These are phyloP conservation scores for Phrynosoma platyrhinos DNA, from an alignment of 2,113 vertebrate species.

Conservation along the genomic window DNA sequence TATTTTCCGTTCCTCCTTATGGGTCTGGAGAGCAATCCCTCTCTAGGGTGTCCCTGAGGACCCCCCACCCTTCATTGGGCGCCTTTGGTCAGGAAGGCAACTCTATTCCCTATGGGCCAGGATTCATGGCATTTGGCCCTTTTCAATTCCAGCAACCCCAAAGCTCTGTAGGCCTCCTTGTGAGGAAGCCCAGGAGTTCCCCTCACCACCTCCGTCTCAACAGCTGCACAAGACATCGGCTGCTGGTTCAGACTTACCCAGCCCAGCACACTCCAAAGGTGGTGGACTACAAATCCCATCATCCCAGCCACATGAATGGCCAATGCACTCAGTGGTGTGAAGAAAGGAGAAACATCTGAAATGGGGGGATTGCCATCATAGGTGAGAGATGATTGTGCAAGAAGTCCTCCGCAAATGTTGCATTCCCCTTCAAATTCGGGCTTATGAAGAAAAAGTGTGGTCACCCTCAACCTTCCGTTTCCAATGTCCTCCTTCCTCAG, in stretches of 20 bases:
- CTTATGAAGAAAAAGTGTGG: neutral
- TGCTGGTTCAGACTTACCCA: too few relatives aligned
- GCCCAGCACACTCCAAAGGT: too few relatives aligned
- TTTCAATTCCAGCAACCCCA: too few relatives aligned
- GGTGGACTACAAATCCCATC: too few relatives aligned
- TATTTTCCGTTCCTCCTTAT: too few relatives aligned
- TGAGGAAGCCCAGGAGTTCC: too few relatives aligned
- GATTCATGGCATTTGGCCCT: neutral
- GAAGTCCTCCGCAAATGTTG: neutral
- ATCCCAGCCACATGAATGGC: too few relatives aligned
- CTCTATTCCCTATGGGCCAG: neutral
- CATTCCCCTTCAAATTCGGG: neutral
- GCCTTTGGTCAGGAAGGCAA: neutral
- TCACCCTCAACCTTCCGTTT: too few relatives aligned
- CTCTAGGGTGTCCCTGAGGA: neutral
- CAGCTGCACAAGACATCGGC: too few relatives aligned
- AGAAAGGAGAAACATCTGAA: neutral
- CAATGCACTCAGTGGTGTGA: neutral
- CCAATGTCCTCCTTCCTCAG: too few relatives aligned
- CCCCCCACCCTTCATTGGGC: neutral
- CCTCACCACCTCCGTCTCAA: too few relatives aligned
- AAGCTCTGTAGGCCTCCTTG: neutral
- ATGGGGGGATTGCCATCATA: neutral
- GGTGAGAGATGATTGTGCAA: neutral
- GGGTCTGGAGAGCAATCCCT: neutral